A percentile compares a stretch with the other conserved stretches of the same genome.
phyloP scores from a whole-genome alignment of 2,113 vertebrate species.

The Gadus macrocephalus region DNA sequence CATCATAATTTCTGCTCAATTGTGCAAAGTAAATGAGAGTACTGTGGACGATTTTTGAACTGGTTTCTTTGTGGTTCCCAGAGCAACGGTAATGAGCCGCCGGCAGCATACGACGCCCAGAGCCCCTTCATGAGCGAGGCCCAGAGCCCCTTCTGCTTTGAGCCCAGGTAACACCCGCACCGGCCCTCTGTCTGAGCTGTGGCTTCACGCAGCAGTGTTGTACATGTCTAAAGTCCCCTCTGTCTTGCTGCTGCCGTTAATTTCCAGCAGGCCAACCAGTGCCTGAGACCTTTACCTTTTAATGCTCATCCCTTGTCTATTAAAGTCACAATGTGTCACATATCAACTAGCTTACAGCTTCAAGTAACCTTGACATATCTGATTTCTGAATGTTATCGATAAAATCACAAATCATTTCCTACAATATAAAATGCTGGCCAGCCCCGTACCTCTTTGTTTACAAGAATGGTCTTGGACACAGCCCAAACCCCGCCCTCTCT shows the following conservation, averaged over 20 bases:
- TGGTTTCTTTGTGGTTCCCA: constrained; percentile 21
- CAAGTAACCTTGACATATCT: no score
- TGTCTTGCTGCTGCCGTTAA: constrained; percentile 26
- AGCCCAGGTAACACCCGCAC: constrained; percentile 81
- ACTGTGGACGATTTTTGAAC: not conserved
- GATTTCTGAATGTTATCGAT: no score
- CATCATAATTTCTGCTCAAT: no score
- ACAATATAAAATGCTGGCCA: no score
- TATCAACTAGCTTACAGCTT: no score
- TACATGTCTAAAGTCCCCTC: constrained; percentile 36
- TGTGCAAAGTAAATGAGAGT: no score
- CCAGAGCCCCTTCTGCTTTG: constrained; percentile 90
- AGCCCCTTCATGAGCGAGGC: constrained; percentile 78
- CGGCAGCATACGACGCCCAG: constrained; percentile 67
- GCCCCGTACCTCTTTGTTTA: no score
- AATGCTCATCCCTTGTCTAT: constrained; percentile 42
- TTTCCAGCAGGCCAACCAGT: constrained; percentile 61
- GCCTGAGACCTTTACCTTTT: constrained; percentile 59
- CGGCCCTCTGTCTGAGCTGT: no score
- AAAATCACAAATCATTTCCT: no score
- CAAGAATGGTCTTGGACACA: no score
- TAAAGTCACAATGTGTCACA: no score
- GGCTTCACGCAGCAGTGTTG: constrained; percentile 11
- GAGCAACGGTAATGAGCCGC: constrained; percentile 67
- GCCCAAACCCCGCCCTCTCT: no score